Percentiles rank a stretch among this genome's conserved stretches.
phyloP scores from a whole-genome alignment of 2,888 invertebrate species.

The Ceraclea dissimilis region DNA sequence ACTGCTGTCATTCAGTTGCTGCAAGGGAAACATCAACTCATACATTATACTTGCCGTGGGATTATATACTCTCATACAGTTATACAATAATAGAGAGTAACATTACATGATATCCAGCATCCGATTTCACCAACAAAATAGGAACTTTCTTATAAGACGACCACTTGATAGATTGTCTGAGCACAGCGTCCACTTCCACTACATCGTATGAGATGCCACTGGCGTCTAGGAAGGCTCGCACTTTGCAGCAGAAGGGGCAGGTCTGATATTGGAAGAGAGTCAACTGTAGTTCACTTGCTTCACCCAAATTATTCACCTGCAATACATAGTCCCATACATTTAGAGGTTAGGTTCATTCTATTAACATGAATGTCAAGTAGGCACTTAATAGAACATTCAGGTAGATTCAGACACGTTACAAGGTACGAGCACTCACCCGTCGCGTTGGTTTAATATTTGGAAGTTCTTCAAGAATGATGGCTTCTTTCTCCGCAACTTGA shows the following conservation, averaged over 20 bases:
- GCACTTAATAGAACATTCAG: too few relatives aligned
- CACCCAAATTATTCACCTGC: constrained; percentile 51
- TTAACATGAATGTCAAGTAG: too few relatives aligned
- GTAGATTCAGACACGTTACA: too few relatives aligned
- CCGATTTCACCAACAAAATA: constrained; percentile 69
- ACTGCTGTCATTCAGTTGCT: constrained; percentile 89
- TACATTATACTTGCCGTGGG: too few relatives aligned
- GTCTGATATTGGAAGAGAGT: constrained; percentile 94
- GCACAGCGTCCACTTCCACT: constrained; percentile 94
- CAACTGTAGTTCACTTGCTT: constrained; percentile 64
- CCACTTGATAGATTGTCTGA: constrained; percentile 87
- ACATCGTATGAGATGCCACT: constrained; percentile 91
- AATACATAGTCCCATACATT: constrained; percentile 28
- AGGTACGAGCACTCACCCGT: constrained; percentile 37
- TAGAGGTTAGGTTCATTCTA: too few relatives aligned
- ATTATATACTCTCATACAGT: too few relatives aligned
- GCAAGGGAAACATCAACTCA: constrained; percentile 31
- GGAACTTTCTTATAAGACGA: constrained; percentile 93
- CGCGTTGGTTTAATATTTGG: constrained; percentile 49
- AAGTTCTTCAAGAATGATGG: constrained; percentile 36
- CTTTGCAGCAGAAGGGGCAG: constrained; percentile 97
- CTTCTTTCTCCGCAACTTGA: constrained; percentile 23
- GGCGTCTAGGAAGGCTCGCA: constrained; percentile 83
- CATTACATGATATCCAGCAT: constrained; percentile 64
- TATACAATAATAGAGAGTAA: too few relatives aligned